Base-by-base conservation (phyloP, 1,140 invertebrate species). In the Cepaea nemoralis region DNA sequence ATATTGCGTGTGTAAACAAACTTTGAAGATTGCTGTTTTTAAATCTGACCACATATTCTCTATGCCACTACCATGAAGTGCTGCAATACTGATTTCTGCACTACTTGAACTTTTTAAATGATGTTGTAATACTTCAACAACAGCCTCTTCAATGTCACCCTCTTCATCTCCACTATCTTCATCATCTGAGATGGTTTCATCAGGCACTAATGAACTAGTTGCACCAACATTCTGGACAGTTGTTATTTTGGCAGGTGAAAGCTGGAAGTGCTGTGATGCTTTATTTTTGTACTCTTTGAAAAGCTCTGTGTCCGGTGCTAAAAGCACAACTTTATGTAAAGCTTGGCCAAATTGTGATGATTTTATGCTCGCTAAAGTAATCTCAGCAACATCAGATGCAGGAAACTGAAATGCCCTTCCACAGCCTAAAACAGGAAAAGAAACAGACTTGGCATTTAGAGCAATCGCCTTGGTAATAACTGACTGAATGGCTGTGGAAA, bases 341-440 rank as follows among this genome's bases (percentile, higher is more conserved):
- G 6, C 31, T 12, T 8, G 48, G 40, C 42, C 71, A 42, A 48
- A 16, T 50, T 33, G 48, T 27, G 33, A 42, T 12, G 42, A 48
- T 24, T 74, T 74, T 2, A 74, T 5, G 31, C 35, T 74, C 31
- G 39, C 31, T 5, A 74, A 27, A 24, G 40, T 16, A n/a, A 48
- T 42, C 39, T 74, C 1, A 6, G 71, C 71, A 42, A 74, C 71
- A 48, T 45, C 39, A 48, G 71, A 74, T 27, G 71, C 8, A 0
- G 71, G 71, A 50, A 50, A 74, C 71, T 50, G 0, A 45, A 74
- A 74, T n/a, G 71, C 71, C 31, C 14, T 48, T 16, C 71, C 71
- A 74, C n/a, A 74, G 33, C 71, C 71, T 31, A 74, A 48, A 16
- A 45, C 71, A 74, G 71, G 71, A 48, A 74, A 74, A 1, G 71